Percentiles rank a stretch among this genome's conserved stretches.
phyloP scores from a whole-genome alignment of 2,888 invertebrate species.

The Tryphoninae sp. region DNA sequence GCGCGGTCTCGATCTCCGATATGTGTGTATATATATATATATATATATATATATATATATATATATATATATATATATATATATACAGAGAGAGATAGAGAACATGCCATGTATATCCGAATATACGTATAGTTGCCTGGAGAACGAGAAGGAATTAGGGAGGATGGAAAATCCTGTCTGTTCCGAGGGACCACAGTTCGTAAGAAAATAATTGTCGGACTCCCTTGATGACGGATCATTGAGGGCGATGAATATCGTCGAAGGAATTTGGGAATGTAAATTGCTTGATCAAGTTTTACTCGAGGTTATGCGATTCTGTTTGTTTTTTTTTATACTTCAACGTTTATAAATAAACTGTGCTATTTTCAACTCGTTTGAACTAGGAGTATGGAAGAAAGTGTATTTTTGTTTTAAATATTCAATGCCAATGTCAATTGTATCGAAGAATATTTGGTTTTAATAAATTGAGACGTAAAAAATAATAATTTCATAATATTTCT shows the following conservation, averaged over 20 bases:
- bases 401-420: no score
- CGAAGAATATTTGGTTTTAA: no score
- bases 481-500: no score
- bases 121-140: constrained; percentile 7
- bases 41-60: constrained; percentile 39
- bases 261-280: background rate
- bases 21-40: no score
- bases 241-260: constrained; percentile 25
- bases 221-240: constrained; percentile 38
- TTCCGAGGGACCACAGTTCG: constrained; percentile 43
- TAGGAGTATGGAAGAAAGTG: no score
- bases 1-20: no score
- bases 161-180: constrained; percentile 23
- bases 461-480: no score
- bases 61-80: constrained; percentile 24
- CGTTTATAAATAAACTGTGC: no score
- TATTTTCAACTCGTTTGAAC: no score
- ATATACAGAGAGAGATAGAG: background rate
- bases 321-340: background rate
- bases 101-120: constrained; percentile 4
- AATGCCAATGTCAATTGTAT: no score
- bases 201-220: constrained; percentile 51
- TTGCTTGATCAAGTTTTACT: constrained; percentile 39
- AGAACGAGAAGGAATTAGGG: constrained; percentile 43
- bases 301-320: background rate